Evolutionary conservation across 2,888 invertebrate species (phyloP), one percentile per base, ranked within the genome.

Genomic region (Sicus ferrugineus): DNA sequence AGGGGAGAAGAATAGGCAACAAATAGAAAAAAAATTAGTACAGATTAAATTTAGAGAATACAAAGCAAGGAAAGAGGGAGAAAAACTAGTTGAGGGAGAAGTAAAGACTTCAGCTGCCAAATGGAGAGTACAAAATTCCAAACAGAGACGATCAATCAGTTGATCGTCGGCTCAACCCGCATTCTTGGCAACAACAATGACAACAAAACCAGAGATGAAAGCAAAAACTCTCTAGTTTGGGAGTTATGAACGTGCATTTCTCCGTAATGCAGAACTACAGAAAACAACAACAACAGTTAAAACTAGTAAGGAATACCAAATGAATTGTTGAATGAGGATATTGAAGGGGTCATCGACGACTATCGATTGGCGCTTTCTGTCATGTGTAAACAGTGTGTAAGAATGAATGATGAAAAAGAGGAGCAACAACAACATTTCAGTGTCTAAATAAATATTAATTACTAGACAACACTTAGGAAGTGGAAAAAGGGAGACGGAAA

Each of bases 21-120:
- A 23, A 61, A 61, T 61, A 61, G 42, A 23, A 26, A 26, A 54
- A n/a, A 61, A 42, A 61, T 42, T 23, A 42, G 38, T 26, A 26
- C 19, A 42, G 9, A 30, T 28, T 23, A 48, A 64, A 64, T 50
- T 19, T 28, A 30, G 21, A 64, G 14, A 50, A 31, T 14, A 30
- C 11, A 30, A 63, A 31, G 80, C 77, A 73, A 75, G 73, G 75
- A 79, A 80, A 80, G 76, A 75, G 78, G 72, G 74, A 78, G 79
- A 77, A 59, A 77, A 59, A 56, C 3, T n/a, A n/a, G 11, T 19
- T 21, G 19, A 14, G 19, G 11, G 3, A 62, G 30, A 64, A 7
- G 31, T 9, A 50, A 2, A 50, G n/a, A 42, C n/a, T n/a, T n/a
- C n/a, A 38, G 34, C 14, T 7, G 23, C 19, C 61, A 23, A 2